Evolutionary conservation across 2,113 vertebrate genomes (phyloP).

Genomic region (Verasper variegatus): DNA sequence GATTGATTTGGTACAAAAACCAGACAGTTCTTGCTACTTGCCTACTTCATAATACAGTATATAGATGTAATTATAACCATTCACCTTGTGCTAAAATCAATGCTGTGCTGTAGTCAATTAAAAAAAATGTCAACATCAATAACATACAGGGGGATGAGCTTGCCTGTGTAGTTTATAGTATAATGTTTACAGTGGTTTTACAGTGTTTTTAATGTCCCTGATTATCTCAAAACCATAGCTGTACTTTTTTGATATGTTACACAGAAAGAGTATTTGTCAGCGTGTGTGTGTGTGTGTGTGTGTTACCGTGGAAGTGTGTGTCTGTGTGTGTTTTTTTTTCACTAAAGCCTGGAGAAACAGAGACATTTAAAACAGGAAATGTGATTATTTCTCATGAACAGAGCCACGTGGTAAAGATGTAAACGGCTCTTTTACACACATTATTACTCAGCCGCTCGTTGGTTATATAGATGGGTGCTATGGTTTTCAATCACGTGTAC

Average conservation of each 20-base stretch:
- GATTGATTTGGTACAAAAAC: conserved; percentile 60
- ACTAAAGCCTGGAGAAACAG: conserved; percentile 65
- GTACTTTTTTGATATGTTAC: conserved; percentile 31
- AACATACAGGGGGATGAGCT: conserved; percentile 45
- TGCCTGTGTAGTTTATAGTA: conserved; percentile 44
- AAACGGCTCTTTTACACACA: conserved; percentile 67
- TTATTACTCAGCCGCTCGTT: conserved; percentile 73
- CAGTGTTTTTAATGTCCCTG: conserved; percentile 65
- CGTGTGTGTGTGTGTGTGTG: neutral
- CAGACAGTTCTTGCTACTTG: conserved; percentile 56
- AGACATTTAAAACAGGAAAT: conserved; percentile 66
- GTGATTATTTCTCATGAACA: conserved; percentile 18
- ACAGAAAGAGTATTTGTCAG: conserved; percentile 6
- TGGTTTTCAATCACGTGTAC: conserved; percentile 76
- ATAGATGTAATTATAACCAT: conserved; percentile 66
- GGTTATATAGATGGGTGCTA: conserved; percentile 76
- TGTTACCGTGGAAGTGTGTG: conserved; percentile 7
- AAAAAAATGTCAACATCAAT: conserved; percentile 53
- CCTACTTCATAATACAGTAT: conserved; percentile 72
- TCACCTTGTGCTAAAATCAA: conserved; percentile 73
- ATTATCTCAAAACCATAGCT: conserved; percentile 53
- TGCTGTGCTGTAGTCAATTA: conserved; percentile 66
- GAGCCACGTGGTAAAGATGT: conserved; percentile 43
- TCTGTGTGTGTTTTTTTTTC: conserved; percentile 20
- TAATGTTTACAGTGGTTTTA: conserved; percentile 62